Base-by-base conservation (phyloP, 2,797 vertebrate genomes). In the Rhabdomys pumilio region DNA sequence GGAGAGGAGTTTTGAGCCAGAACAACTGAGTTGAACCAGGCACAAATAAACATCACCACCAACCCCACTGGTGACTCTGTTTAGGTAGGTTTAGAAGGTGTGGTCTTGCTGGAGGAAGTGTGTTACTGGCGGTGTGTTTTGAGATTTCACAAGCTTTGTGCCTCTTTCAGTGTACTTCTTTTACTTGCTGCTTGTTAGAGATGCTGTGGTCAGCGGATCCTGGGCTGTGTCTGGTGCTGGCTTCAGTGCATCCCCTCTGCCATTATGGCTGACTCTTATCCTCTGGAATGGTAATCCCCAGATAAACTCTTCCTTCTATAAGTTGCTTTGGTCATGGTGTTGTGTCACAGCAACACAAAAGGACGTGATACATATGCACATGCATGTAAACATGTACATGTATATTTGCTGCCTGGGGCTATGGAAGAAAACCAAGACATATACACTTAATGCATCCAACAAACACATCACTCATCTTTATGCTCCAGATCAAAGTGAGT, bases 381-480 rank as follows among this genome's bases (percentile, higher is more conserved):
- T 1, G 6, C 7, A 34, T 41, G 17, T 38, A 38, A 12, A 22
- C 3, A 19, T 41, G 11, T 26, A 55, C 2, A 10, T 19, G 5
- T 3, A 44, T 15, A 75, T 75, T 93, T 84, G 83, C 53, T 90
- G 1, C 50, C 57, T 87, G 90, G 69, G 38, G 12, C n/a, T 92
- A 55, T 80, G 29, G 22, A 53, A 14, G 63, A 55, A 93, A 57
- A 89, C 0, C 44, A 80, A 11, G 12, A 81, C 47, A 75, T 17
- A 69, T 24, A 34, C 75, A 84, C 17, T 81, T 86, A 84, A 77
- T n/a, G 3, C 41, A 76, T 61, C 93, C 65, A 69, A 57, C 31
- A 93, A 90, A 86, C 38, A 83, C 15, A 26, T 67, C 77, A 90
- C 44, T 82, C 14, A 87, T 90, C 93, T 76, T 41, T 92, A 20